A percentile compares a stretch with the other conserved stretches of the same genome.
Conservation (phyloP, 2,113 vertebrate genomes). For the Protobothrops mucrosquamatus region DNA sequence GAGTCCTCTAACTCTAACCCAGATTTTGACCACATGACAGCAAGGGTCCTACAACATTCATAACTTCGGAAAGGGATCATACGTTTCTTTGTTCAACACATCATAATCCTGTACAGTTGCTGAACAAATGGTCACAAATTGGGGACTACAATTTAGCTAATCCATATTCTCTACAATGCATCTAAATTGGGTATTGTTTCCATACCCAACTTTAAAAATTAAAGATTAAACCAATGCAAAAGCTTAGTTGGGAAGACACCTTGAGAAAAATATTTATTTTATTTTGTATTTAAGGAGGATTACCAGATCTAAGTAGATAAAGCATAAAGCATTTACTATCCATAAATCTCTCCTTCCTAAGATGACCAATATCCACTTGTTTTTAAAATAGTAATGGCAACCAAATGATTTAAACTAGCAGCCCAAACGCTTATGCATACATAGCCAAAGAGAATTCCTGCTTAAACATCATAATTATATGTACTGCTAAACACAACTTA, state of each 20-base stretch:
- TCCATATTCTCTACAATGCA: neutral
- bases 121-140: neutral
- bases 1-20: neutral
- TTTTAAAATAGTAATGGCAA: neutral
- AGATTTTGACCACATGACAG: neutral
- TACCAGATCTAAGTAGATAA: neutral
- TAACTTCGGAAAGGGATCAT: neutral
- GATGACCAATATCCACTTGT: neutral
- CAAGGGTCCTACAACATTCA: neutral
- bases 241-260: neutral
- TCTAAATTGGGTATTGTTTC: neutral
- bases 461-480: neutral
- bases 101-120: neutral
- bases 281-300: neutral
- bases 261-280: neutral
- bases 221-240: neutral
- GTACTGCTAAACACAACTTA: constrained; percentile 15
- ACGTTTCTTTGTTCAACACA: neutral
- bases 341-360: neutral
- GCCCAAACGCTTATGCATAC: neutral
- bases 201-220: neutral
- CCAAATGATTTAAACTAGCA: neutral
- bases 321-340: neutral
- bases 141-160: neutral
- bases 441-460: neutral